Evolutionary conservation across 2,113 vertebrate species (phyloP).

Genomic region (Serilophus lunatus): DNA sequence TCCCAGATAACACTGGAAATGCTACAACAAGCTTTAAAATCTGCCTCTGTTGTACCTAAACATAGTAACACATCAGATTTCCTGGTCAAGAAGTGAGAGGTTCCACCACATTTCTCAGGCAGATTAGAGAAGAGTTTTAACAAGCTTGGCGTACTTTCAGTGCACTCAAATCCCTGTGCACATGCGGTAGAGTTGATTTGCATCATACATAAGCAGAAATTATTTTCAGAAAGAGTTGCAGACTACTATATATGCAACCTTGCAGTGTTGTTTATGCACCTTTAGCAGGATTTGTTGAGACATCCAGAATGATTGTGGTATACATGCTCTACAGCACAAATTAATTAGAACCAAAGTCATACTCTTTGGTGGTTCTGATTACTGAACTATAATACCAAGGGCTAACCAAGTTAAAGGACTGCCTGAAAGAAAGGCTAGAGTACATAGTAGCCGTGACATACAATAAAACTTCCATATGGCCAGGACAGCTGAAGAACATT

Average conservation of each 20-base stretch:
- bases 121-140: background rate
- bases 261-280: background rate
- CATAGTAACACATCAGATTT: background rate
- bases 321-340: rapidly evolving
- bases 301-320: background rate
- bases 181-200: background rate
- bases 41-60: background rate
- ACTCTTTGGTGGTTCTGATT: background rate
- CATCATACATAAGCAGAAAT: background rate
- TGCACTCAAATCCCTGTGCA: background rate
- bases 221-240: background rate
- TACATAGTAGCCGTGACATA: background rate
- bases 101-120: background rate
- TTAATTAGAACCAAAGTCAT: background rate
- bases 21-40: background rate
- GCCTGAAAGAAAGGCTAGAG: background rate
- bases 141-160: background rate
- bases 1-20: rapidly evolving
- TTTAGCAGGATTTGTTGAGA: background rate
- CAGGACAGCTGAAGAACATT: background rate
- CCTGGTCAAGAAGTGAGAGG: background rate
- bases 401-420: background rate
- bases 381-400: background rate
- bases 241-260: background rate
- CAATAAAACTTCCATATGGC: background rate